Evolutionary conservation across 2,113 vertebrate genomes (phyloP).

Genomic region (Emydura subglobosa): DNA sequence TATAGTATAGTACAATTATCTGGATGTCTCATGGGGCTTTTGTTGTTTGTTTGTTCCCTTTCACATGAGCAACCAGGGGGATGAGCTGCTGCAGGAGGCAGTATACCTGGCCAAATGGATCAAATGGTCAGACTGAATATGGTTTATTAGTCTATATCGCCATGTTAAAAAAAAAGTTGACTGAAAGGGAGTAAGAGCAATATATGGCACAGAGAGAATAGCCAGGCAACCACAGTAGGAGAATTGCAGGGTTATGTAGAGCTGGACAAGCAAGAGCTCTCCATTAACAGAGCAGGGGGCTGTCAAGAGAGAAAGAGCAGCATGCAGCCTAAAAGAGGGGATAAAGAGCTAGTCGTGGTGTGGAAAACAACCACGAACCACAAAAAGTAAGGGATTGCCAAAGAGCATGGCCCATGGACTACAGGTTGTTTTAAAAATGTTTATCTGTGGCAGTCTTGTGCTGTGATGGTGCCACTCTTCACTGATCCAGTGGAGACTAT

Average conservation of each 20-base stretch:
- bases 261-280: background rate
- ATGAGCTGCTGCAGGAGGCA: background rate
- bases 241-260: background rate
- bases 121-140: background rate
- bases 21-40: background rate
- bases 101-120: background rate
- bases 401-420: background rate
- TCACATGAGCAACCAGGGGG: background rate
- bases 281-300: background rate
- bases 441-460: background rate
- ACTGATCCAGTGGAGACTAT: background rate
- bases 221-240: background rate
- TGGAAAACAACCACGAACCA: background rate
- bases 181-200: background rate
- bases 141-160: background rate
- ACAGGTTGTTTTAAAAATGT: background rate
- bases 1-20: background rate
- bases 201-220: background rate
- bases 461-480: background rate
- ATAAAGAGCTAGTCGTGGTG: background rate
- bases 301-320: background rate
- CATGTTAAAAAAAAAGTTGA: background rate
- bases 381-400: background rate
- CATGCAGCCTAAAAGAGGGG: background rate
- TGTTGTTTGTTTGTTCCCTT: background rate